Conservation (phyloP, 2,888 invertebrate species). For the Parnassius orleans region DNA sequence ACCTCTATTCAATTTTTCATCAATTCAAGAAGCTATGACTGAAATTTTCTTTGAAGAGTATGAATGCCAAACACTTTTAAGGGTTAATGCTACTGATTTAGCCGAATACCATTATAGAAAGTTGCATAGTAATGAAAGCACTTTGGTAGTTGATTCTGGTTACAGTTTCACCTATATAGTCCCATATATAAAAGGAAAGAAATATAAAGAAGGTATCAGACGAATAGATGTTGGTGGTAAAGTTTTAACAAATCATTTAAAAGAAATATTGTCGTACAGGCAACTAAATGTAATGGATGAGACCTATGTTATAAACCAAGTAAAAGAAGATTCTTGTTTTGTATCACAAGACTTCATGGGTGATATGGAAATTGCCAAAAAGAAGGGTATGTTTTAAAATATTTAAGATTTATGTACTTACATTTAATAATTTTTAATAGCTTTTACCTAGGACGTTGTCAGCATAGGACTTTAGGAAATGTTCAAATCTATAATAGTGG, state of each 20-base stretch:
- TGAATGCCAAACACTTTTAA: slow-evolving; percentile 90
- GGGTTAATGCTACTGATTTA: slow-evolving; percentile 90
- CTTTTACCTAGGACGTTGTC: too few relatives aligned
- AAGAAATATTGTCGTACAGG: slow-evolving; percentile 97
- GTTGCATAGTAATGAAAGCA: slow-evolving; percentile 82
- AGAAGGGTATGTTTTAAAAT: slow-evolving; percentile 50
- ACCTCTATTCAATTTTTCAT: slow-evolving; percentile 95
- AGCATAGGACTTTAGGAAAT: too few relatives aligned
- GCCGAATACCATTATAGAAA: slow-evolving; percentile 85
- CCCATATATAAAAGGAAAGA: slow-evolving; percentile 92
- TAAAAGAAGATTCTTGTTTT: slow-evolving; percentile 98
- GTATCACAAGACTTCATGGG: slow-evolving; percentile 91
- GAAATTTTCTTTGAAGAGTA: slow-evolving; percentile 99
- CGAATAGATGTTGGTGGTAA: slow-evolving; percentile 98
- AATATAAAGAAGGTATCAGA: slow-evolving; percentile 83
- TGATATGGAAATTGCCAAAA: slow-evolving; percentile 87
- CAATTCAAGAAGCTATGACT: slow-evolving; percentile 95
- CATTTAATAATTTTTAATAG: too few relatives aligned
- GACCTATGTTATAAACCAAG: slow-evolving; percentile 98
- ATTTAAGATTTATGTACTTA: too few relatives aligned
- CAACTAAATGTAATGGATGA: slow-evolving; percentile 99
- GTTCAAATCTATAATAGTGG: too few relatives aligned
- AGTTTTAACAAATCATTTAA: slow-evolving; percentile 97
- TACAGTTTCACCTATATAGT: slow-evolving; percentile 97
- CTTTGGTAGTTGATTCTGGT: slow-evolving; percentile 95